Evolutionary conservation across 1,140 invertebrate species (phyloP).

Genomic region (Drosophila parvula): DNA sequence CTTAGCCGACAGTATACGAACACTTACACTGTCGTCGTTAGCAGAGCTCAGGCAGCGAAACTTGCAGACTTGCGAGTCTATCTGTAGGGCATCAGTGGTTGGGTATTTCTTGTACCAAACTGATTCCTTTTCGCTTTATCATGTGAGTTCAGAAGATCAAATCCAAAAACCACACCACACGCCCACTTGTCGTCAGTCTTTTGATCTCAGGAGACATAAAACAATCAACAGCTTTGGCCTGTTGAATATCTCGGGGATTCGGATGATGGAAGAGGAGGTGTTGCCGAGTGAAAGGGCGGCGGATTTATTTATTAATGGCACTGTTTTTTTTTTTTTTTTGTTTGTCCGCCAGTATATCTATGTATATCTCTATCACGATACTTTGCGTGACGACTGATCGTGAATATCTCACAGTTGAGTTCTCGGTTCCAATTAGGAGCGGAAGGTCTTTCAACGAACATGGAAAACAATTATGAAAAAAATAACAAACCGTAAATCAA

Average conservation of each 20-base stretch:
- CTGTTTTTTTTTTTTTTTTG: slow-evolving; percentile 4
- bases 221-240: slow-evolving; percentile 40
- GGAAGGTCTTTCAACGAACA: slow-evolving; percentile 30
- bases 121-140: not conserved
- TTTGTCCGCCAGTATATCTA: slow-evolving; percentile 11
- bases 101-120: not conserved
- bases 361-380: slow-evolving; percentile 25
- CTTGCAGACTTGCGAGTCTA: no score
- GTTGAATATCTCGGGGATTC: slow-evolving; percentile 14
- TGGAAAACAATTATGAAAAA: slow-evolving; percentile 9
- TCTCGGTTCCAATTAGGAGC: slow-evolving; percentile 26
- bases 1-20: no score
- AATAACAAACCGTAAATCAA: slow-evolving; percentile 16
- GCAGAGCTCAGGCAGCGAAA: no score
- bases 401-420: slow-evolving; percentile 12
- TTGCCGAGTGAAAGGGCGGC: slow-evolving; percentile 21
- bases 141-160: slow-evolving; percentile 58
- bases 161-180: slow-evolving; percentile 41
- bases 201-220: slow-evolving; percentile 47
- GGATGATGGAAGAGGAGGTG: slow-evolving; percentile 10
- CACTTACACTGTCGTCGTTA: no score
- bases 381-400: slow-evolving; percentile 46
- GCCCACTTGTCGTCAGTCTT: slow-evolving; percentile 30
- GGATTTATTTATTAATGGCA: slow-evolving; percentile 45
- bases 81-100: no score